phyloP scores from a whole-genome alignment of 1,140 invertebrate genomes.

The Drosophila santomea region DNA sequence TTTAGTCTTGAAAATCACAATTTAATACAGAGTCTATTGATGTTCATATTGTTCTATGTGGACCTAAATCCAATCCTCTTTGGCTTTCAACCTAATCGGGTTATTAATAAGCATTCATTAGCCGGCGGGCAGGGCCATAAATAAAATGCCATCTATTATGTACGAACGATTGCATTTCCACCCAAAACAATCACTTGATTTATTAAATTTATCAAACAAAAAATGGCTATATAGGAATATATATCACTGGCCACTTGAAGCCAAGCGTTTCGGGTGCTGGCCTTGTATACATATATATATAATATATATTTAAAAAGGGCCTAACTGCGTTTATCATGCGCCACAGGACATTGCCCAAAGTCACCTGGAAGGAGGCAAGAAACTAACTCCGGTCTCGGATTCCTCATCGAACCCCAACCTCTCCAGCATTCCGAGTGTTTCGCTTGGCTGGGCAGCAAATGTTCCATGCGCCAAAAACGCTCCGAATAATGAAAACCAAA shows the following conservation, averaged over 20 bases:
- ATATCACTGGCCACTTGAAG: slow-evolving; percentile 26
- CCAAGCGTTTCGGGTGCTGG: neutral
- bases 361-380: slow-evolving; percentile 48
- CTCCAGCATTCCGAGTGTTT: slow-evolving; percentile 38
- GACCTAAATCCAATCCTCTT: slow-evolving; percentile 3
- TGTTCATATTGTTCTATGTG: neutral
- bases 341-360: slow-evolving; percentile 74
- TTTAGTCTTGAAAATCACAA: neutral
- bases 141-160: slow-evolving; percentile 71
- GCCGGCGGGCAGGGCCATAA: slow-evolving; percentile 51
- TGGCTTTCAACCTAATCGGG: slow-evolving; percentile 48
- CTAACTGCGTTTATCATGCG: slow-evolving; percentile 69
- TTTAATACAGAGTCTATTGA: too few relatives aligned
- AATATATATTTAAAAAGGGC: slow-evolving; percentile 62
- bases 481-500: slow-evolving; percentile 59
- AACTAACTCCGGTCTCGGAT: slow-evolving; percentile 21
- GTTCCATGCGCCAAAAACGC: slow-evolving; percentile 66
- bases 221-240: slow-evolving; percentile 16
- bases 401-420: slow-evolving; percentile 1
- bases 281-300: slow-evolving; percentile 35
- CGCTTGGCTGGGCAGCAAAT: slow-evolving; percentile 72
- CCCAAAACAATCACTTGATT: slow-evolving; percentile 61
- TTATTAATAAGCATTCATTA: slow-evolving; percentile 76
- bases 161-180: slow-evolving; percentile 64
- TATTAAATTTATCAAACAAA: slow-evolving; percentile 70